A percentile compares a stretch with the other conserved stretches of the same genome.
phyloP scores from a whole-genome alignment of 2,888 invertebrate genomes.

The Athrips mouffetella region DNA sequence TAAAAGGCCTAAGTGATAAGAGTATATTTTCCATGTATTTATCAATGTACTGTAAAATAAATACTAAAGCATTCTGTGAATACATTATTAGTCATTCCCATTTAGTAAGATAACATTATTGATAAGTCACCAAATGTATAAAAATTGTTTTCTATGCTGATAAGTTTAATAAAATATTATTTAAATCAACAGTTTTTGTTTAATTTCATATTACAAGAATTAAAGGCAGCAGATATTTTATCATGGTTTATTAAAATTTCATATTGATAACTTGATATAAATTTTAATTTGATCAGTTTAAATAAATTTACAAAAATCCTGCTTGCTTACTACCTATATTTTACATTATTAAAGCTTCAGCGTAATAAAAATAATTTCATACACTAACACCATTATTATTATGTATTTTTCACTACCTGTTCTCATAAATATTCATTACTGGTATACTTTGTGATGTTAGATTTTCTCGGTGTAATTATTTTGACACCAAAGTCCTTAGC shows the following conservation, averaged over 20 bases:
- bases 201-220: constrained; percentile 40
- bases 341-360: constrained; percentile 77
- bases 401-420: constrained; percentile 38
- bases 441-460: constrained; percentile 82
- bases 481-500: constrained; percentile 76
- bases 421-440: constrained; percentile 81
- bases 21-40: not conserved
- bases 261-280: constrained; percentile 73
- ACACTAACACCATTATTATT: constrained; percentile 38
- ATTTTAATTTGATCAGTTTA: constrained; percentile 73
- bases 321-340: constrained; percentile 74
- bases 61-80: too few relatives aligned
- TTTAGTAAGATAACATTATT: too few relatives aligned
- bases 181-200: not conserved
- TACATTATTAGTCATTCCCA: too few relatives aligned
- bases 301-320: constrained; percentile 74
- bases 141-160: not conserved
- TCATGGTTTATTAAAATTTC: constrained; percentile 71
- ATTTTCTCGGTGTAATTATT: constrained; percentile 76
- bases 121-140: not conserved
- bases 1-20: too few relatives aligned
- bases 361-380: constrained; percentile 70
- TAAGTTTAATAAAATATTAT: not conserved
- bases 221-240: constrained; percentile 48
- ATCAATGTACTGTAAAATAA: not conserved